Percentiles rank a stretch among this genome's conserved stretches.
Conservation (phyloP, 2,113 vertebrate species). For the Agapornis roseicollis region DNA sequence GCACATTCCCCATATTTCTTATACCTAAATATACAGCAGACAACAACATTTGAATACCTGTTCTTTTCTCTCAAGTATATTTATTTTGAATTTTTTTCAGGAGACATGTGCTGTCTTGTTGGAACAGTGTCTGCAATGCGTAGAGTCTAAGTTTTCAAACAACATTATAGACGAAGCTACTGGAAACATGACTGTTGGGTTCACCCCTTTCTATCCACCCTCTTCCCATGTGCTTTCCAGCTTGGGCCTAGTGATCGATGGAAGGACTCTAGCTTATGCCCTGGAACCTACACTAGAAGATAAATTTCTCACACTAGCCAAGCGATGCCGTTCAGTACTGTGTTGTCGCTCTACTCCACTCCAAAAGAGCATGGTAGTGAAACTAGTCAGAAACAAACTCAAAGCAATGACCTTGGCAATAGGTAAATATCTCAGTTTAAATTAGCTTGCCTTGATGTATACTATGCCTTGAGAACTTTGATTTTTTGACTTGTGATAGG, state of each 20-base stretch:
- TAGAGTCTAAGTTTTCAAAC: conserved; percentile 83
- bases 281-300: conserved; percentile 89
- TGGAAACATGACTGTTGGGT: conserved; percentile 64
- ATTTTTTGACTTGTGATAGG: background rate
- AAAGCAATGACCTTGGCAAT: conserved; percentile 97
- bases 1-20: background rate
- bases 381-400: conserved; percentile 93
- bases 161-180: conserved; percentile 56
- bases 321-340: conserved; percentile 88
- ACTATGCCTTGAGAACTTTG: background rate
- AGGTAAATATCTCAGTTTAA: conserved; percentile 74
- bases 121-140: conserved; percentile 87
- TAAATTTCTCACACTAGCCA: conserved; percentile 89
- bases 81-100: conserved; percentile 71
- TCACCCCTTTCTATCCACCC: conserved; percentile 65
- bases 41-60: background rate
- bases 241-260: conserved; percentile 91
- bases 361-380: conserved; percentile 98
- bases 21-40: background rate
- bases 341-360: conserved; percentile 94
- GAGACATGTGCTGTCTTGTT: conserved; percentile 89
- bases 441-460: background rate
- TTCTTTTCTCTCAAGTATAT: conserved; percentile 24
- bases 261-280: conserved; percentile 90
- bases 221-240: conserved; percentile 70